A percentile compares a stretch with the other conserved stretches of the same genome.
These are phyloP conservation scores for Mohoua ochrocephala DNA, from an alignment of 2,113 vertebrate genomes.

Conservation along the genomic window DNA sequence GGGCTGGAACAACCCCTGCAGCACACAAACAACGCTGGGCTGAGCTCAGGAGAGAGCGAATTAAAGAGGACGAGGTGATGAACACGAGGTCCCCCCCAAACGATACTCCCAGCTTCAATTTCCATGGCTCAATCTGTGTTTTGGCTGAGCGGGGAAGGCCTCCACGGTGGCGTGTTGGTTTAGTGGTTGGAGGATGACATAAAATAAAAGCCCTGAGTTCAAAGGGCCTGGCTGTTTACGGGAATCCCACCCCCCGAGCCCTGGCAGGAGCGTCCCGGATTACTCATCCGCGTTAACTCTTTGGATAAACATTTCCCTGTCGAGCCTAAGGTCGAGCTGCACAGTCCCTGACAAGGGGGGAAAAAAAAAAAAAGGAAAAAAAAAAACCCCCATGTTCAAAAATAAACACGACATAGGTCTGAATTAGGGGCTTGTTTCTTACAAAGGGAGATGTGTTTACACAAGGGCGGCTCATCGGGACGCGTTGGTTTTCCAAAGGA, in stretches of 20 bases:
- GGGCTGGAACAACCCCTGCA: background rate
- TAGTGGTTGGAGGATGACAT: conserved; percentile 71
- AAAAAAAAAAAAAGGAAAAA: background rate
- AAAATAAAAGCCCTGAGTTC: conserved; percentile 70
- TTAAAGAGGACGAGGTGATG: background rate
- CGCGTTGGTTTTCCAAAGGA: background rate
- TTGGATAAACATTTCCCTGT: conserved; percentile 61
- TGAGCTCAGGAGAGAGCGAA: background rate
- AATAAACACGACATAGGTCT: conserved; percentile 42
- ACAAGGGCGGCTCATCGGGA: background rate
- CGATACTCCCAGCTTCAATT: conserved; percentile 37
- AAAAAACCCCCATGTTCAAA: conserved; percentile 6
- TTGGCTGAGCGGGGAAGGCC: conserved; percentile 58
- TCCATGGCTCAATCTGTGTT: conserved; percentile 55
- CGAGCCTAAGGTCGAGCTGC: conserved; percentile 10
- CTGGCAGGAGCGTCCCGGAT: conserved; percentile 58
- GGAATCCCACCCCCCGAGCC: conserved; percentile 68
- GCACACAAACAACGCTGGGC: background rate
- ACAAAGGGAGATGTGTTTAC: background rate
- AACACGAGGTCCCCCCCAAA: conserved; percentile 17
- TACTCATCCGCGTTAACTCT: conserved; percentile 68
- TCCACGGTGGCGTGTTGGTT: conserved; percentile 58
- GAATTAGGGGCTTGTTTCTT: conserved; percentile 26
- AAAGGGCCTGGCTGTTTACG: conserved; percentile 69
- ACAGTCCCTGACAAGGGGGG: conserved; percentile 44